Conservation (phyloP, 2,888 invertebrate genomes). For the Keiferia lycopersicella region DNA sequence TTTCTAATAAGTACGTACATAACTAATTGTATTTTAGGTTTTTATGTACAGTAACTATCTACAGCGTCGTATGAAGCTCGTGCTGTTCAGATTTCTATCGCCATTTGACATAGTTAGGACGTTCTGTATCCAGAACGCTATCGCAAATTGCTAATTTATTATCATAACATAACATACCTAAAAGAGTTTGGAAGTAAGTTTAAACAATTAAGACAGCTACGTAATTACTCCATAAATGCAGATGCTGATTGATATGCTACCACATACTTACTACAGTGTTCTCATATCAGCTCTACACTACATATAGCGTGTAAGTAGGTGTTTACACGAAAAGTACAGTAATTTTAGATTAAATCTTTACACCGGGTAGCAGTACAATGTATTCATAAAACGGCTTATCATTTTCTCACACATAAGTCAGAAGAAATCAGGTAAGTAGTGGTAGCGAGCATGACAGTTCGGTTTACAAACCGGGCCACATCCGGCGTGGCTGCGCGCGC, state of each 20-base stretch:
- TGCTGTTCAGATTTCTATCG: no score
- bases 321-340: constrained; percentile 5
- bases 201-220: no score
- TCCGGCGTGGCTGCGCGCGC: constrained; percentile 35
- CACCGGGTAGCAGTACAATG: not conserved
- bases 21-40: no score
- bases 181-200: no score
- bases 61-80: no score
- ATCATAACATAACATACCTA: no score
- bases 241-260: not conserved
- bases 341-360: constrained; percentile 6
- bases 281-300: not conserved
- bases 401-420: constrained; percentile 14
- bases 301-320: not conserved
- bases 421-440: constrained; percentile 10
- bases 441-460: constrained; percentile 12
- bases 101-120: no score
- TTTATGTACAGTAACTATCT: no score
- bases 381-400: constrained; percentile 10
- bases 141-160: no score
- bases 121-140: no score
- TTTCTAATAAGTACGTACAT: no score
- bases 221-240: no score
- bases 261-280: not conserved
- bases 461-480: constrained; percentile 39